These are phyloP conservation scores for Notothenia coriiceps DNA, from an alignment of 2,113 vertebrate species.

Conservation along the genomic window DNA sequence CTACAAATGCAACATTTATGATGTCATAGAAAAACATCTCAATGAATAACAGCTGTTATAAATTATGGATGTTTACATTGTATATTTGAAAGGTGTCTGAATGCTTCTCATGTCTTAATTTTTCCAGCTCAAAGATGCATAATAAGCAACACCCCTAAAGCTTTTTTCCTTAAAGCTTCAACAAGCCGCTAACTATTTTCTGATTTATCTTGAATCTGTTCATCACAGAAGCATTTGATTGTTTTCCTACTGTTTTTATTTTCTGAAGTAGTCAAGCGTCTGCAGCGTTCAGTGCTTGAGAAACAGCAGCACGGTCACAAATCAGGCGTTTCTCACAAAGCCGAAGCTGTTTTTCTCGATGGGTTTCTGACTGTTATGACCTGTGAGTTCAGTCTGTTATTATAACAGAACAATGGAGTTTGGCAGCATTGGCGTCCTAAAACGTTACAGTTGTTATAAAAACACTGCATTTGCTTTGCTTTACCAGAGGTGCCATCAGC, in stretches of 20 bases:
- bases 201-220: not conserved
- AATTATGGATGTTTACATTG: not conserved
- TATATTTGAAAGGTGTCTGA: not conserved
- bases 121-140: conserved; percentile 11
- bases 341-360: conserved; percentile 5
- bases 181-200: not conserved
- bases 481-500: conserved; percentile 93
- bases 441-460: conserved; percentile 39
- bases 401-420: conserved; percentile 13
- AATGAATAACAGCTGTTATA: not conserved
- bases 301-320: conserved; percentile 6
- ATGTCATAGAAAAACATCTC: not conserved
- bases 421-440: conserved; percentile 31
- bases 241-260: conserved; percentile 2
- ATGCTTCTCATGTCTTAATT: not conserved
- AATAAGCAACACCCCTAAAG: not conserved
- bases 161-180: not conserved
- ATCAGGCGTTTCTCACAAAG: conserved; percentile 6
- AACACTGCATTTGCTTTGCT: conserved; percentile 4
- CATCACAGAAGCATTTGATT: not conserved
- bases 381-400: conserved; percentile 5
- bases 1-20: not conserved
- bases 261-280: not conserved
- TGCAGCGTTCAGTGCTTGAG: conserved; percentile 2
- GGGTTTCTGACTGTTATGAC: conserved; percentile 22